Conservation (phyloP, 2,113 vertebrate genomes). For the Onychostoma macrolepis region DNA sequence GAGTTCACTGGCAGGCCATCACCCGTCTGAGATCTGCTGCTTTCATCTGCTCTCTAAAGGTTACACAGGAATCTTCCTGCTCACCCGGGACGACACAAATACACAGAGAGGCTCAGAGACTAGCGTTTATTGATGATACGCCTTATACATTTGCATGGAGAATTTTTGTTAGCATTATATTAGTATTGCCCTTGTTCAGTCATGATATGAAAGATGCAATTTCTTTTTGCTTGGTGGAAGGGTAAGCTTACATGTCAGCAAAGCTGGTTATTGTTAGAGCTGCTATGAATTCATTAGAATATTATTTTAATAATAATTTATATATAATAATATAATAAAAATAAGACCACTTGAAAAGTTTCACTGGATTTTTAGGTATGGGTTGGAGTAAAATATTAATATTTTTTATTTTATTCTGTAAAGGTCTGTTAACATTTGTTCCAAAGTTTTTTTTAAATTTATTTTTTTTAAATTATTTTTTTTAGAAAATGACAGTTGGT, state of each 20-base stretch:
- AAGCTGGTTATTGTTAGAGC: neutral
- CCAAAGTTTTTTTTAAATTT: too few species aligned
- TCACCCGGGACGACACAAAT: neutral
- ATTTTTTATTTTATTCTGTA: too few species aligned
- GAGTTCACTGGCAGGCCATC: constrained; percentile 41
- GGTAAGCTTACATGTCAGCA: neutral
- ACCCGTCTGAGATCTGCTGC: constrained; percentile 33
- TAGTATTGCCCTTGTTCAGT: neutral
- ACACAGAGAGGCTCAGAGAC: neutral
- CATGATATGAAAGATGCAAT: neutral
- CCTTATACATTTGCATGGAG: neutral
- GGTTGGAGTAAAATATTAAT: too few species aligned
- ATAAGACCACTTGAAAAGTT: too few species aligned
- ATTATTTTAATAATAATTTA: too few species aligned
- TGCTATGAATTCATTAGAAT: too few species aligned
- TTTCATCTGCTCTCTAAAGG: constrained; percentile 58
- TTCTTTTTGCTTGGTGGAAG: neutral
- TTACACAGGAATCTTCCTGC: constrained; percentile 11
- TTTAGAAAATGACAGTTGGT: too few species aligned
- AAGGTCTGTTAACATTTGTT: too few species aligned
- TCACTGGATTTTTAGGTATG: too few species aligned
- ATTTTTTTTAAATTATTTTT: too few species aligned
- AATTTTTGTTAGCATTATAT: neutral
- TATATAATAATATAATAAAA: too few species aligned
- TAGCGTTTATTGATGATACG: neutral